Percentiles rank a stretch among this genome's conserved stretches.
Evolutionary conservation across 2,797 vertebrate genomes (phyloP).

Genomic region (Lophotriccus pileatus): DNA sequence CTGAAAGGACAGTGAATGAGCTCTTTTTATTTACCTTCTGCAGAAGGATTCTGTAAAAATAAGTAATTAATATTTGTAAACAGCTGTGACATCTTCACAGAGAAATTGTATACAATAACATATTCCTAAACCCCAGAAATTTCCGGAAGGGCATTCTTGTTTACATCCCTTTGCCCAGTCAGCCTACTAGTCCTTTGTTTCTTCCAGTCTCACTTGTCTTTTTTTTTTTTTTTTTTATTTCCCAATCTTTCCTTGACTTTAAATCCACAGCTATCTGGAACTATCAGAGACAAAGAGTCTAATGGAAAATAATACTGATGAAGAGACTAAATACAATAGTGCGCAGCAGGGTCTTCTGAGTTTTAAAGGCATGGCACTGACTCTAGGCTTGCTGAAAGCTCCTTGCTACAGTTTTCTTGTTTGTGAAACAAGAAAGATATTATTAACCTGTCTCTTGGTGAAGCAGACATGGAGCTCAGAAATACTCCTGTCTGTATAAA

Average conservation of each 20-base stretch:
- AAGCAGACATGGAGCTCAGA: neutral
- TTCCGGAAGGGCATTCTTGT: neutral
- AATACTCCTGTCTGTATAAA: neutral
- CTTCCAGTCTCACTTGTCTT: neutral
- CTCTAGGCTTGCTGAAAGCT: neutral
- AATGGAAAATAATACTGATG: neutral
- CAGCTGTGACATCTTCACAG: neutral
- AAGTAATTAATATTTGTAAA: neutral
- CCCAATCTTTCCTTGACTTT: neutral
- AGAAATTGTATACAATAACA: neutral
- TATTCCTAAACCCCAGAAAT: neutral
- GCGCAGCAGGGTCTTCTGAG: neutral
- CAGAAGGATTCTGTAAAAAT: neutral
- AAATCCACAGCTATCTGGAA: neutral
- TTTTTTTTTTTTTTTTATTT: neutral
- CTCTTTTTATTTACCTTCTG: neutral
- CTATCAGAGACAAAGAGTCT: neutral
- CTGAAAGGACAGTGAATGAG: neutral
- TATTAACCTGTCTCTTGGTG: neutral
- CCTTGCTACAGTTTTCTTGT: neutral
- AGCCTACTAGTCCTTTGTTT: neutral
- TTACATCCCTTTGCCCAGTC: neutral
- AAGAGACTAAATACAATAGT: neutral
- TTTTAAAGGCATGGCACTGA: neutral
- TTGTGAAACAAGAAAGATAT: neutral